Conservation (phyloP, 1,140 invertebrate genomes). For the Eciton burchellii region DNA sequence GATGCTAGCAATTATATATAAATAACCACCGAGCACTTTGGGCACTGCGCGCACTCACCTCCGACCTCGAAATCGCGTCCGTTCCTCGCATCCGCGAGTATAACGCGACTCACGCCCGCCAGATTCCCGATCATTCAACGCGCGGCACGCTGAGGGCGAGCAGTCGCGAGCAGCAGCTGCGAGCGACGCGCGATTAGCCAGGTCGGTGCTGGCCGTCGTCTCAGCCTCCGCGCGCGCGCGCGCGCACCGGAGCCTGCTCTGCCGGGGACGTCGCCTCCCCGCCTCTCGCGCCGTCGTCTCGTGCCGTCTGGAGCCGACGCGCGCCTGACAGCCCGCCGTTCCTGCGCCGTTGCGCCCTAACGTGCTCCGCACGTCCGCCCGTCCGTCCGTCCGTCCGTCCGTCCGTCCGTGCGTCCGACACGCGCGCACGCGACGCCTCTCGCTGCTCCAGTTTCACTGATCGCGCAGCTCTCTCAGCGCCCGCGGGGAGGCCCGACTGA, state of each 20-base stretch:
- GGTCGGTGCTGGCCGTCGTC: slow-evolving; percentile 32
- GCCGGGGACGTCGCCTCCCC: background rate
- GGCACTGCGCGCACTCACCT: slow-evolving; percentile 45
- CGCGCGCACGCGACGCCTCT: slow-evolving; percentile 5
- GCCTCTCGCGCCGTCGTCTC: background rate
- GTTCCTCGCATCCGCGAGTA: slow-evolving; percentile 3
- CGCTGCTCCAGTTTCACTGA: slow-evolving; percentile 48
- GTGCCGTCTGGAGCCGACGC: too few relatives aligned
- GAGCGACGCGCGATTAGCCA: slow-evolving; percentile 4
- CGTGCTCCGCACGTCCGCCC: slow-evolving; percentile 26
- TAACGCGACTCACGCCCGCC: slow-evolving; percentile 28
- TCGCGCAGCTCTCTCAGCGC: slow-evolving; percentile 11
- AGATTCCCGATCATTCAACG: slow-evolving; percentile 33
- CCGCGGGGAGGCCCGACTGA: slow-evolving; percentile 29
- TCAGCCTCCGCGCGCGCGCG: background rate
- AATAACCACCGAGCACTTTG: background rate
- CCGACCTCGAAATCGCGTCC: slow-evolving; percentile 47
- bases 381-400: background rate
- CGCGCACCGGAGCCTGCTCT: background rate
- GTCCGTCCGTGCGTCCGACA: background rate
- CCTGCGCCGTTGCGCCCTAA: background rate
- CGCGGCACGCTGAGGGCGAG: background rate
- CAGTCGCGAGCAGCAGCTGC: slow-evolving; percentile 8
- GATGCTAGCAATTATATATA: slow-evolving; percentile 37
- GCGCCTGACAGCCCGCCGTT: slow-evolving; percentile 21